Conservation (phyloP, 1,140 invertebrate genomes). For the Ooceraea biroi region DNA sequence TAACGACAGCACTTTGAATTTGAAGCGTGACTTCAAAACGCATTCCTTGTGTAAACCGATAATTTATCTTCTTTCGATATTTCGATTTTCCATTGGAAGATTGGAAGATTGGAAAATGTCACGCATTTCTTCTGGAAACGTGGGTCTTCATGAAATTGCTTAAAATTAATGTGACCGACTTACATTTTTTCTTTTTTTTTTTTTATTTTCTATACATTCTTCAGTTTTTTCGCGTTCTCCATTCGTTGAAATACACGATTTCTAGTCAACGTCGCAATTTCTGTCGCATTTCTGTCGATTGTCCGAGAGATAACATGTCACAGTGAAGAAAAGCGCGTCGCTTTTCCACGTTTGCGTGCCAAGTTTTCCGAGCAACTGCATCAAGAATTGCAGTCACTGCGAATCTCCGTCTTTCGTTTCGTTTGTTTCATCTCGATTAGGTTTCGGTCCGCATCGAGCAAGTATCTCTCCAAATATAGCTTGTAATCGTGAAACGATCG, state of each 20-base stretch:
- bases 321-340: conserved; percentile 39
- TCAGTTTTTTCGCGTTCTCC: too few relatives aligned
- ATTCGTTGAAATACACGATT: too few relatives aligned
- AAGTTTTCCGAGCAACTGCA: conserved; percentile 68
- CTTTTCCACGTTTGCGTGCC: conserved; percentile 53
- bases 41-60: too few relatives aligned
- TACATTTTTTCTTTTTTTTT: too few relatives aligned
- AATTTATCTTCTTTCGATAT: too few relatives aligned
- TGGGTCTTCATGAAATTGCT: neutral
- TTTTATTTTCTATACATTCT: too few relatives aligned
- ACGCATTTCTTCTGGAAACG: neutral
- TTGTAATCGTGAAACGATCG: conserved; percentile 58
- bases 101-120: neutral
- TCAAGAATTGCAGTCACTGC: conserved; percentile 46
- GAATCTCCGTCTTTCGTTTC: conserved; percentile 54
- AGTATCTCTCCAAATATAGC: conserved; percentile 54
- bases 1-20: too few relatives aligned
- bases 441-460: conserved; percentile 43
- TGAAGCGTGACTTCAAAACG: too few relatives aligned
- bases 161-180: neutral
- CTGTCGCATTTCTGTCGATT: too few relatives aligned
- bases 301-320: too few relatives aligned
- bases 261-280: too few relatives aligned
- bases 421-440: conserved; percentile 18
- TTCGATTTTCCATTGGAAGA: too few relatives aligned